phyloP scores from a whole-genome alignment of 2,797 vertebrate species.

The Pantherophis alleghaniensis region DNA sequence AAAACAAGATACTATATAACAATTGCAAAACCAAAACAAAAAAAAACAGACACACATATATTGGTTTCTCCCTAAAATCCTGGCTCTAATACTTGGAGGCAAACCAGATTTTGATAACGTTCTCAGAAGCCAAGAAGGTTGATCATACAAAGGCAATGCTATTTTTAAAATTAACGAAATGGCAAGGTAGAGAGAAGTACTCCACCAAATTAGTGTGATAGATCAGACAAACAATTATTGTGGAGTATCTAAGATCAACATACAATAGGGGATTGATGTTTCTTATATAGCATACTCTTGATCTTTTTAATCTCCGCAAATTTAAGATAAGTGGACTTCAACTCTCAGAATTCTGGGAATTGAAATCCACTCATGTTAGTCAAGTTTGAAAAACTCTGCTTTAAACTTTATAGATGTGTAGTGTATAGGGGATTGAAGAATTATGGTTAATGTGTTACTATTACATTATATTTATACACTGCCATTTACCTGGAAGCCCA shows the following conservation, averaged over 20 bases:
- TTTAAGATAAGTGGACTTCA: not conserved
- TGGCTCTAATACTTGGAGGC: not conserved
- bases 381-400: not conserved
- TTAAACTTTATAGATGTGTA: not conserved
- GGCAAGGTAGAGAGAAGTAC: not conserved
- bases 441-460: not conserved
- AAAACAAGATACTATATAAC: not conserved
- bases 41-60: not conserved
- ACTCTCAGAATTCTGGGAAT: not conserved
- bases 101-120: not conserved
- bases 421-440: not conserved
- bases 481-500: not conserved
- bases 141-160: not conserved
- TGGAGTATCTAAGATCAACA: not conserved
- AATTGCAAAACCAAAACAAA: not conserved
- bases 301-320: not conserved
- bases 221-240: not conserved
- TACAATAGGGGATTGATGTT: not conserved
- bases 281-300: not conserved
- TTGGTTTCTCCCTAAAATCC: not conserved
- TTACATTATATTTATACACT: not conserved
- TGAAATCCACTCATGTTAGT: not conserved
- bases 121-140: not conserved
- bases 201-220: not conserved
- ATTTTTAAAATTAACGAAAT: not conserved